phyloP scores from a whole-genome alignment of 2,888 invertebrate species.

The Calliphora vomitoria region DNA sequence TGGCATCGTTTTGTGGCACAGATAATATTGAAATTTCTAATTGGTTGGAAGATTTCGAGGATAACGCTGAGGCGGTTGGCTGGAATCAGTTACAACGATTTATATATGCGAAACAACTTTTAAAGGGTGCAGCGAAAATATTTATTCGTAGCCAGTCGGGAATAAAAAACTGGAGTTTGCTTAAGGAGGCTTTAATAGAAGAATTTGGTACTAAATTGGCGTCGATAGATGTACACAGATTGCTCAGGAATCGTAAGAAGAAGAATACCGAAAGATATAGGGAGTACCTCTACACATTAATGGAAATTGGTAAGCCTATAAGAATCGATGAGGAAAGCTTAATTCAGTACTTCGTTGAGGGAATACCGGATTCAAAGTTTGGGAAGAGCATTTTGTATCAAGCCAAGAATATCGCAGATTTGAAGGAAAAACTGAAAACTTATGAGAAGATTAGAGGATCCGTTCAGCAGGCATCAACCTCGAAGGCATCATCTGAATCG shows the following conservation, averaged over 20 bases:
- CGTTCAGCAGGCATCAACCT: constrained; percentile 7
- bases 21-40: not conserved
- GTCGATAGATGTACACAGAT: constrained; percentile 26
- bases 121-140: constrained; percentile 58
- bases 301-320: constrained; percentile 62
- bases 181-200: constrained; percentile 44
- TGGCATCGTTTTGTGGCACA: constrained; percentile 4
- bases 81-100: constrained; percentile 33
- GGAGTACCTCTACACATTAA: constrained; percentile 63
- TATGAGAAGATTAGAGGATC: constrained; percentile 38
- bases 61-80: constrained; percentile 18
- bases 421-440: constrained; percentile 32
- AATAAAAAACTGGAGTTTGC: constrained; percentile 49
- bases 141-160: constrained; percentile 53
- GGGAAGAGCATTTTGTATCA: constrained; percentile 49
- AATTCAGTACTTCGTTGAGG: constrained; percentile 51
- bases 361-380: constrained; percentile 30
- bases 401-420: constrained; percentile 2
- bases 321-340: constrained; percentile 39
- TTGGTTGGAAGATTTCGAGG: constrained; percentile 20
- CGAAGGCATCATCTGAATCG: not conserved
- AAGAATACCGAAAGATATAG: constrained; percentile 44
- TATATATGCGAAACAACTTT: constrained; percentile 66
- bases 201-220: constrained; percentile 57
- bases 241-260: constrained; percentile 45